Evolutionary conservation across 1,140 invertebrate species (phyloP).

Genomic region (Micrasema minimum): DNA sequence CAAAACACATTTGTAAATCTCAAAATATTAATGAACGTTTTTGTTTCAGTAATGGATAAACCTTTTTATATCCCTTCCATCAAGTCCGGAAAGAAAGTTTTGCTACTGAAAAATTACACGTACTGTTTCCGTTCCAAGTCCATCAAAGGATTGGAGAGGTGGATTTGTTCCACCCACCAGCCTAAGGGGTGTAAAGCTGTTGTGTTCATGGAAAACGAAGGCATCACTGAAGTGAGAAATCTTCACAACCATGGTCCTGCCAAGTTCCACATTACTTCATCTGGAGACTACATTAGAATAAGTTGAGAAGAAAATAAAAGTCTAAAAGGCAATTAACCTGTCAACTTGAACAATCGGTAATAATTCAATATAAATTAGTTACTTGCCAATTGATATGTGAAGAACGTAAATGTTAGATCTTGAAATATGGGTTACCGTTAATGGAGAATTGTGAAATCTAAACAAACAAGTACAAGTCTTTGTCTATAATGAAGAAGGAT

Average conservation of each 20-base stretch:
- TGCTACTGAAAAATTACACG: constrained; percentile 14
- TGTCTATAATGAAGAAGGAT: no score
- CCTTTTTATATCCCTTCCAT: constrained; percentile 21
- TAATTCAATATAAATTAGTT: no score
- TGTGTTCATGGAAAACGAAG: not conserved
- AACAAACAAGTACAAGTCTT: no score
- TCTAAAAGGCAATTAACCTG: no score
- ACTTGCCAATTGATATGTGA: no score
- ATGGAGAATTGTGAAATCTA: no score
- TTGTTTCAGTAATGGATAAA: not conserved
- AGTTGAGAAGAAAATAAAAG: no score
- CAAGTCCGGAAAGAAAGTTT: not conserved
- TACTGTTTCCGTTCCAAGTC: constrained; percentile 11
- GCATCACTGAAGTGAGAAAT: not conserved
- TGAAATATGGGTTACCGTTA: no score
- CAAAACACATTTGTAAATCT: no score
- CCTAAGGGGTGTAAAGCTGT: not conserved
- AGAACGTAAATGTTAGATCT: no score
- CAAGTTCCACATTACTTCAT: not conserved
- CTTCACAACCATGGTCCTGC: not conserved
- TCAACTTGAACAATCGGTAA: no score
- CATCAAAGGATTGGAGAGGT: not conserved
- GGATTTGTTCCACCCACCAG: constrained; percentile 12
- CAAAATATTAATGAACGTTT: no score
- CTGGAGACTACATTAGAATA: constrained; percentile 11